Evolutionary conservation across 2,797 vertebrate species (phyloP).

Genomic region (Sebastes cheni): DNA sequence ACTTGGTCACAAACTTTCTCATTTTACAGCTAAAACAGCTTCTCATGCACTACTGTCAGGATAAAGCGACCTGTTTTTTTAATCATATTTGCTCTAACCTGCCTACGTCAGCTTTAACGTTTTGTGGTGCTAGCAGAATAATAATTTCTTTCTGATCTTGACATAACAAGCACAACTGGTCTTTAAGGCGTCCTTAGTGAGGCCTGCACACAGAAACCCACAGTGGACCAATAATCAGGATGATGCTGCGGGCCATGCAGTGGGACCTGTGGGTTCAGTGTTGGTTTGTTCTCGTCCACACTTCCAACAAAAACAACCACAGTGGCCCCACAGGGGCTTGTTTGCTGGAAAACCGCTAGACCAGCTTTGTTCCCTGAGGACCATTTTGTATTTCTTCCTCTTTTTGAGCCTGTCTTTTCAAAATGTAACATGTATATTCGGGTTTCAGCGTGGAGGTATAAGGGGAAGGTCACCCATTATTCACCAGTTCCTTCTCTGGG

Average conservation of each 20-base stretch:
- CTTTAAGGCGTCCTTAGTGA: background rate
- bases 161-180: background rate
- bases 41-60: too few species aligned
- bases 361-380: background rate
- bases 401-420: background rate
- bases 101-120: too few species aligned
- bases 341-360: conserved; percentile 13
- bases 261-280: background rate
- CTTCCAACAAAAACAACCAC: background rate
- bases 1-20: too few species aligned
- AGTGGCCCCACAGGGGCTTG: conserved; percentile 15
- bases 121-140: background rate
- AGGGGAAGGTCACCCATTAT: background rate
- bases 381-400: background rate
- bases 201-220: background rate
- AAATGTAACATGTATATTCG: background rate
- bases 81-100: too few species aligned
- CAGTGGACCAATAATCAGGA: conserved; percentile 8
- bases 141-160: background rate
- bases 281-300: background rate
- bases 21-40: too few species aligned
- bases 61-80: too few species aligned
- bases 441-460: background rate
- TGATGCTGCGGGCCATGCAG: background rate
- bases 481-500: background rate